Evolutionary conservation across 2,888 invertebrate genomes (phyloP).

Genomic region (Lasioglossum villosulum): DNA sequence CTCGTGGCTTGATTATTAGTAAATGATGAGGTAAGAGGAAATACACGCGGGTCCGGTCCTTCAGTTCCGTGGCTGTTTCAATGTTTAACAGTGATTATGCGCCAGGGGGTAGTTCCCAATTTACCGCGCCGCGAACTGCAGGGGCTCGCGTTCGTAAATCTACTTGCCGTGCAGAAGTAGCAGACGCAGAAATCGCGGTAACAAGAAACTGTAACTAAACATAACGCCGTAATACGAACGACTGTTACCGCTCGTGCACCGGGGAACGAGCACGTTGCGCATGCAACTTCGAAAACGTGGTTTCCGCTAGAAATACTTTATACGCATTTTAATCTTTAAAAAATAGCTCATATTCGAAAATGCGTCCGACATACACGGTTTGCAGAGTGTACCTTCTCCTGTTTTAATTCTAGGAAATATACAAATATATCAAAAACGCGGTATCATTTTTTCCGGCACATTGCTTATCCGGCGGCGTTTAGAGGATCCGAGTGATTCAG

Average conservation of each 20-base stretch:
- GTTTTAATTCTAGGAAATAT: no score
- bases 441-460: no score
- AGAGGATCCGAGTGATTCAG: not conserved
- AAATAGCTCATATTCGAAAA: no score
- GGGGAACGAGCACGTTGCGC: no score
- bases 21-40: conserved; percentile 6
- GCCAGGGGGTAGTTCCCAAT: not conserved
- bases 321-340: no score
- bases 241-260: not conserved
- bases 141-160: not conserved
- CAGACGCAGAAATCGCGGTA: conserved; percentile 1
- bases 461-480: not conserved
- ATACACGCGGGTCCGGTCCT: not conserved
- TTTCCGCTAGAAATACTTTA: no score
- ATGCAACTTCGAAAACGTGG: no score
- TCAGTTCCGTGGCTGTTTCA: not conserved
- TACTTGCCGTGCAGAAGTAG: not conserved
- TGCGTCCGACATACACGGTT: no score
- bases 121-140: not conserved
- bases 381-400: no score
- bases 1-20: not conserved
- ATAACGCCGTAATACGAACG: not conserved
- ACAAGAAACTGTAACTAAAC: conserved; percentile 2
- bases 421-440: no score
- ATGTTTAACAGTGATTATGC: conserved; percentile 21